Evolutionary conservation across 2,113 vertebrate genomes (phyloP), one percentile per base, ranked within the genome.

Genomic region (Pandion haliaetus): DNA sequence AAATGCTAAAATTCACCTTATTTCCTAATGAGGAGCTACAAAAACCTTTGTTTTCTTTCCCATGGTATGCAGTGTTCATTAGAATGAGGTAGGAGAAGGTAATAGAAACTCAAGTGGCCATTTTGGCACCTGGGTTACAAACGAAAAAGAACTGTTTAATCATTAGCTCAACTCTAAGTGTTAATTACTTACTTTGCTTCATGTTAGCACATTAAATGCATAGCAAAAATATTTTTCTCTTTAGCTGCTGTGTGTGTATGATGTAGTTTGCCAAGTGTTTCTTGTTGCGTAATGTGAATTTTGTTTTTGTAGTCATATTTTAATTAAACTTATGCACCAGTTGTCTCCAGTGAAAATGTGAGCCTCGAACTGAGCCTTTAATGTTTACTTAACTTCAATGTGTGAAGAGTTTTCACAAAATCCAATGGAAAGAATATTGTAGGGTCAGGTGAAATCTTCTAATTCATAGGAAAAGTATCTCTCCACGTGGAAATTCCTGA

Each of bases 121-220:
- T 76, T 93, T 59, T 42, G 42, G 82, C 70, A 72, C 54, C 29
- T 38, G 55, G 42, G 26, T 18, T 52, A 14, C 6, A 19, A 9
- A 12, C 7, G 50, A 57, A 28, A 85, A 79, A 49, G 28, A 82
- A 62, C 49, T 24, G 31, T 28, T 71, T 76, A 88, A 63, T 69
- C 8, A 4, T 40, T 54, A 74, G 70, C 36, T 70, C 69, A 70
- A 9, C 32, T 90, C 50, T n/a, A 38, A 49, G 63, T 82, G 86
- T 74, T 95, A 95, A 95, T 95, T 74, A 61, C 91, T 73, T 82
- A 52, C 55, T 94, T 82, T 73, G 29, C 66, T 90, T 69, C 34
- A 57, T n/a, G 86, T 95, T 88, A 92, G 38, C 76, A 84, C 59
- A 15, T 81, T 78, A 59, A 52, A 94, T 25, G 47, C 47, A 69